Base-by-base conservation (phyloP, 2,797 vertebrate species). In the Pitangus sulphuratus region DNA sequence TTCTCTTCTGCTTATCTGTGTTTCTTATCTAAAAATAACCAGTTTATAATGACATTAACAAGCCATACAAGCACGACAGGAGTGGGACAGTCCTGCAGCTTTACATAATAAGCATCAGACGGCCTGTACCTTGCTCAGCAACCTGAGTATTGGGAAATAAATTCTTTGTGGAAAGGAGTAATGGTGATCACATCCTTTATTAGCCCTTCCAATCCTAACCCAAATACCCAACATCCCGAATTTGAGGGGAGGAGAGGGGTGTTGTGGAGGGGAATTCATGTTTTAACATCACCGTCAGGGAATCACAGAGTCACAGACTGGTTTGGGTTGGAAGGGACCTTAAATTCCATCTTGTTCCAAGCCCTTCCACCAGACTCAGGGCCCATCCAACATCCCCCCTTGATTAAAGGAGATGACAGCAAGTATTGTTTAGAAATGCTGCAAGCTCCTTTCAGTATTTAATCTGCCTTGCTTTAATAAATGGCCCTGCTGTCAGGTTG, bases 41-140 rank as follows among this genome's bases (percentile, higher is more conserved):
- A 35, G 69, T 42, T 81, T 76, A 19, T 35, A 62, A 31, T 22
- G 37, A 56, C 57, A 62, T 57, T 48, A 92, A 71, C 69, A 62
- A 91, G 91, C 60, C 33, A 44, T 8, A 58, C 77, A 48, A 94
- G 80, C 50, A 53, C 7, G 8, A 28, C 47, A 45, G 81, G 94
- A 89, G 79, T 70, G 85, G 58, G 65, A 95, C 47, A 42, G 58
- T 88, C 87, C 83, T 93, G 66, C 62, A 91, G 83, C 74, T 88
- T 88, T 62, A 79, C 42, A 2, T 79, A 60, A 51, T 4, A 65
- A 44, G n/a, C 37, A 86, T 19, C 26, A 8, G 2, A 51, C 12
- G 65, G 68, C 48, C 74, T 92, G 82, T 65, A 62, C 64, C 57
- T 64, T 26, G 81, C 57, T 80, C 78, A 51, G 35, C 76, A 86